Conservation (phyloP, 2,888 invertebrate species). For the Ommatoiulus sabulosus region DNA sequence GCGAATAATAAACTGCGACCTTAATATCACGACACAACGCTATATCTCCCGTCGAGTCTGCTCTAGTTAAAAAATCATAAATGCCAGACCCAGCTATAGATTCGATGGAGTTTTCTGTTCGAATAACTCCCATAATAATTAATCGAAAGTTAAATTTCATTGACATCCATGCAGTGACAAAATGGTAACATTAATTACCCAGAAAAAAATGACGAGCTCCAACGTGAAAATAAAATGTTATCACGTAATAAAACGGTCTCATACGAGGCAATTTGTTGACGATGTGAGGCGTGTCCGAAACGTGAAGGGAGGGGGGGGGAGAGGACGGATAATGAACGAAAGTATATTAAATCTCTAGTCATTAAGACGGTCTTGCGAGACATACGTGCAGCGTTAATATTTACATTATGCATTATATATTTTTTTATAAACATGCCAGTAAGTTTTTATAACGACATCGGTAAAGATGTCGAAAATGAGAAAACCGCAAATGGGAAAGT, state of each 20-base stretch:
- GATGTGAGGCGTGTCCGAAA: neutral
- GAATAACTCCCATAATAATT: neutral
- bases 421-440: no score
- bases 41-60: neutral
- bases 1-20: constrained; percentile 11
- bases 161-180: neutral
- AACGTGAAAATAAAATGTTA: neutral
- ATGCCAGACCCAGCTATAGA: neutral
- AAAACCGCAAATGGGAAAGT: no score
- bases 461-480: no score
- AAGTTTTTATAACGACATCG: no score
- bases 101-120: neutral
- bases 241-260: neutral
- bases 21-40: neutral
- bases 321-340: no score
- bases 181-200: neutral
- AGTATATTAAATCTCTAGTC: no score
- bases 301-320: neutral
- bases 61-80: neutral
- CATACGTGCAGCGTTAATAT: no score
- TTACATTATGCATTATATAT: no score
- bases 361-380: no score
- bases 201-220: neutral
- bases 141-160: constrained; percentile 17
- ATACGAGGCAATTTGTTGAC: neutral